phyloP scores from a whole-genome alignment of 2,797 vertebrate genomes.

The Gambelia wislizenii region DNA sequence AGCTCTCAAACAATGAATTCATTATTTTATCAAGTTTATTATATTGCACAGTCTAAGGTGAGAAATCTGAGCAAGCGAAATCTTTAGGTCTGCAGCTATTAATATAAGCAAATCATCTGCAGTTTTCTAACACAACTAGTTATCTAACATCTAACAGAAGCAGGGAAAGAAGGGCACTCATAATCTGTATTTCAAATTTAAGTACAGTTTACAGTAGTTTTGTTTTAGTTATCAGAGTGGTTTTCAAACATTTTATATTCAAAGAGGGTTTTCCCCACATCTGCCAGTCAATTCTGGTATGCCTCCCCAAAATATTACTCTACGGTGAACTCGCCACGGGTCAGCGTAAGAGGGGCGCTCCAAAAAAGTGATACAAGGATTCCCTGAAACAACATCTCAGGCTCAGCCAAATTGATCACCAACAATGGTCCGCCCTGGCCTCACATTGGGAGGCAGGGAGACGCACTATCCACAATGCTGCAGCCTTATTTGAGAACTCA shows the following conservation, averaged over 20 bases:
- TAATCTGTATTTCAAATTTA: accelerated
- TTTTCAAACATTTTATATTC: too few relatives aligned
- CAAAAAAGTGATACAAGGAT: too few relatives aligned
- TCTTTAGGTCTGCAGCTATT: not conserved
- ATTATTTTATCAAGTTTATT: slow-evolving; percentile 3
- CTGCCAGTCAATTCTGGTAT: not conserved
- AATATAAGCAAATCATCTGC: accelerated
- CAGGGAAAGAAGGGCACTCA: not conserved
- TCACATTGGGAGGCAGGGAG: too few relatives aligned
- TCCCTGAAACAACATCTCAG: too few relatives aligned
- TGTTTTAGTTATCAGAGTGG: not conserved
- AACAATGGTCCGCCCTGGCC: too few relatives aligned
- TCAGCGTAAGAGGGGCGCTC: too few relatives aligned
- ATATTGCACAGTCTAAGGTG: accelerated
- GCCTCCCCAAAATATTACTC: too few relatives aligned
- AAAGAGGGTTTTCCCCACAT: not conserved
- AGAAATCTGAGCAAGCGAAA: not conserved
- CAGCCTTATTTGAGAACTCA: too few relatives aligned
- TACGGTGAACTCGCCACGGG: too few relatives aligned
- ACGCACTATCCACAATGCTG: too few relatives aligned
- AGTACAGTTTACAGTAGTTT: not conserved
- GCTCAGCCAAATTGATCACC: too few relatives aligned
- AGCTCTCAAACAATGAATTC: slow-evolving; percentile 43
- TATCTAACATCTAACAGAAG: not conserved
- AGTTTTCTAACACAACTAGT: not conserved